A percentile compares a stretch with the other conserved stretches of the same genome.
Evolutionary conservation across 2,888 invertebrate species (phyloP).

Genomic region (Teleogryllus oceanicus): DNA sequence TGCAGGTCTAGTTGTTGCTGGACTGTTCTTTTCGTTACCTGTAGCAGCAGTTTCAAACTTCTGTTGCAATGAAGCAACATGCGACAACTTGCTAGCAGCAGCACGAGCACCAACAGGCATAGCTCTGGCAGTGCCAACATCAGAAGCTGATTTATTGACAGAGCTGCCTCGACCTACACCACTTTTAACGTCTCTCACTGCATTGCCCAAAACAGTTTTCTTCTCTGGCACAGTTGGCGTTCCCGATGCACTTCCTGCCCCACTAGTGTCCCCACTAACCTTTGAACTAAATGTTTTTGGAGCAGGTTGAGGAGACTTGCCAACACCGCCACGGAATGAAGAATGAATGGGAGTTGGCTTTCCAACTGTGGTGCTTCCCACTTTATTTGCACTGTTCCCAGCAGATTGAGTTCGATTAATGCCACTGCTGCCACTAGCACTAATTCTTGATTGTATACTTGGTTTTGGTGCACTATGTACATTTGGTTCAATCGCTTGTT

Average conservation of each 20-base stretch:
- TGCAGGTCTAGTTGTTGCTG: background rate
- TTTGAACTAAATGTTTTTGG: constrained; percentile 27
- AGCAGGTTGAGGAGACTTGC: constrained; percentile 29
- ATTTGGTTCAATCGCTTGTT: constrained; percentile 26
- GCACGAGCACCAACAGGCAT: constrained; percentile 50
- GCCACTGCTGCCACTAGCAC: background rate
- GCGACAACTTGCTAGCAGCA: constrained; percentile 58
- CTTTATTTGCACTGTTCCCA: constrained; percentile 22
- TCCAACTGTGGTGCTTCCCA: background rate
- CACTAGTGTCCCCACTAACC: constrained; percentile 19
- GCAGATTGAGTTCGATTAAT: constrained; percentile 23
- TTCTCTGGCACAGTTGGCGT: background rate
- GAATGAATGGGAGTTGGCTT: constrained; percentile 25
- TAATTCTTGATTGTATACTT: constrained; percentile 23
- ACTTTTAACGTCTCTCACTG: background rate
- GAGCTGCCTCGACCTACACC: constrained; percentile 24
- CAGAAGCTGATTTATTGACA: constrained; percentile 33
- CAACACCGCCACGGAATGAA: constrained; percentile 27
- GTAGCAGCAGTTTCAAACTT: constrained; percentile 63
- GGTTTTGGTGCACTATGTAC: background rate
- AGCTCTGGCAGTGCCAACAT: constrained; percentile 38
- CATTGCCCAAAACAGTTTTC: constrained; percentile 23
- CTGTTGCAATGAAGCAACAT: constrained; percentile 73
- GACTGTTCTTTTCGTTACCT: background rate
- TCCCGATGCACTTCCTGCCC: background rate